Evolutionary conservation across 2,113 vertebrate species (phyloP).

Genomic region (Mesitornis unicolor): DNA sequence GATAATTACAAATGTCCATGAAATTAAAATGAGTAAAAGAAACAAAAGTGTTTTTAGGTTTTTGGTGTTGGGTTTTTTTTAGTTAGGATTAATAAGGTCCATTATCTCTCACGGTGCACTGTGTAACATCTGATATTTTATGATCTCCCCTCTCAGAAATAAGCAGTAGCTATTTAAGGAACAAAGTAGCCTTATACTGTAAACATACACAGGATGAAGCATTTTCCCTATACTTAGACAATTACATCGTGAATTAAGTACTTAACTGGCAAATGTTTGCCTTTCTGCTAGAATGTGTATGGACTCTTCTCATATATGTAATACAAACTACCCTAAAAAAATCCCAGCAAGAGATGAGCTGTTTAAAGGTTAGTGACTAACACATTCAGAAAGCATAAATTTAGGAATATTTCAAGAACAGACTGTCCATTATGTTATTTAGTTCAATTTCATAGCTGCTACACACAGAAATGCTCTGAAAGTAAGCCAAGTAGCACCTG

Average conservation of each 20-base stretch:
- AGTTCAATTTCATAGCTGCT: not conserved
- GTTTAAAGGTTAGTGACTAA: not conserved
- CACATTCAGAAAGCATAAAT: not conserved
- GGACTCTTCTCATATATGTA: not conserved
- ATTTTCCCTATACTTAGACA: not conserved
- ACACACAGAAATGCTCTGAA: not conserved
- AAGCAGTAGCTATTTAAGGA: not conserved
- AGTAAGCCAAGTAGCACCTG: rapidly evolving
- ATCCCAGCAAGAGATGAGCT: not conserved
- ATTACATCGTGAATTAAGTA: not conserved
- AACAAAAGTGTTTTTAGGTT: not conserved
- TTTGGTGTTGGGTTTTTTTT: no score
- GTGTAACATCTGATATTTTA: not conserved
- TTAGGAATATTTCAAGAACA: not conserved
- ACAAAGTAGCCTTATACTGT: not conserved
- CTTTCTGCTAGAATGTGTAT: not conserved
- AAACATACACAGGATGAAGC: not conserved
- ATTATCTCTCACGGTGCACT: not conserved
- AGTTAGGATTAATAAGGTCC: not conserved
- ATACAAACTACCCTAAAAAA: not conserved
- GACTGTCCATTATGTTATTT: not conserved
- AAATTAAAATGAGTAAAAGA: not conserved
- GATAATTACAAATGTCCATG: not conserved
- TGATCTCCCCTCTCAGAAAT: not conserved
- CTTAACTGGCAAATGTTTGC: not conserved